Evolutionary conservation across 1,140 invertebrate species (phyloP).

Genomic region (Drosophila kurseongensis): DNA sequence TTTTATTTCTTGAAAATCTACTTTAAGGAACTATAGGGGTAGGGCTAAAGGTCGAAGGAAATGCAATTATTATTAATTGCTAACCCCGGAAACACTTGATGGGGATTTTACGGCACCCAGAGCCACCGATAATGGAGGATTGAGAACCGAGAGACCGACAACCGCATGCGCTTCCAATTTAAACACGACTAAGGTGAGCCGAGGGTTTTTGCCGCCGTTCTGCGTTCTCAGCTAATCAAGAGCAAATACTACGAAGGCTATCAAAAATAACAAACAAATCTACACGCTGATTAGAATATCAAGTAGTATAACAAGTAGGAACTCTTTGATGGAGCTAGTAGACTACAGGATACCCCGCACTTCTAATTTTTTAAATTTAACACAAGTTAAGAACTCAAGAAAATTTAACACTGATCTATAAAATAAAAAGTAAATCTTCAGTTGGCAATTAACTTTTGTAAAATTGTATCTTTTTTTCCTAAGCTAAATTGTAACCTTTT

Average conservation of each 20-base stretch:
- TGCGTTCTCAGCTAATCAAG: conserved; percentile 62
- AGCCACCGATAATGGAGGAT: conserved; percentile 9
- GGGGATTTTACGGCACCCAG: not conserved
- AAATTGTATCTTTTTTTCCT: no score
- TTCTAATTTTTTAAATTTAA: not conserved
- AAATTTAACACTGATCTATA: not conserved
- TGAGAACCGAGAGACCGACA: conserved; percentile 21
- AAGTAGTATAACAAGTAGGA: conserved; percentile 40
- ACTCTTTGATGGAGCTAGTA: not conserved
- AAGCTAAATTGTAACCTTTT: no score
- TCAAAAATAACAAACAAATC: conserved; percentile 64
- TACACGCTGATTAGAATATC: conserved; percentile 74
- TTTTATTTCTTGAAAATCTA: not conserved
- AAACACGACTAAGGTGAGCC: conserved; percentile 59
- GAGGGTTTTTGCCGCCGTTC: conserved; percentile 10
- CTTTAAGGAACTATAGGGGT: not conserved
- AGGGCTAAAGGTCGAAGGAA: not conserved
- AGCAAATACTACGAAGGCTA: conserved; percentile 72
- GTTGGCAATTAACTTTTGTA: no score
- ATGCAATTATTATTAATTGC: not conserved
- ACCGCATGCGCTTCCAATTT: conserved; percentile 56
- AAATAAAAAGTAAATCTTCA: no score
- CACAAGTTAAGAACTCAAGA: no score
- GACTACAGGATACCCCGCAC: conserved; percentile 1
- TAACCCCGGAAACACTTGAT: conserved; percentile 1